A percentile compares a stretch with the other conserved stretches of the same genome.
Conservation (phyloP, 2,888 invertebrate species). For the Microctonus aethiopoides region DNA sequence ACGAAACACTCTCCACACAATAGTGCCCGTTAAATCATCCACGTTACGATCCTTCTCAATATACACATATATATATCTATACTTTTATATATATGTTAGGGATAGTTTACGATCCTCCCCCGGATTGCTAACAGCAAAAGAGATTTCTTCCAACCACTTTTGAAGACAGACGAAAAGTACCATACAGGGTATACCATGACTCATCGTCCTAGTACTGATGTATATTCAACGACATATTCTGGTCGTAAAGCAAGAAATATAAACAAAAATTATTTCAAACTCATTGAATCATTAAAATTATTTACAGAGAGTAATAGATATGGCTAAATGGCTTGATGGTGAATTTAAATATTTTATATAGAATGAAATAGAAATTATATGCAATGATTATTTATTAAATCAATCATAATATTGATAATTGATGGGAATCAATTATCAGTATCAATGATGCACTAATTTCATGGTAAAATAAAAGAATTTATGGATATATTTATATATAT, state of each 20-base stretch:
- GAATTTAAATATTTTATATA: neutral
- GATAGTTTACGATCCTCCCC: neutral
- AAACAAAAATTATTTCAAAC: neutral
- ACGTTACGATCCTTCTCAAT: conserved; percentile 32
- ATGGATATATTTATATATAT: neutral
- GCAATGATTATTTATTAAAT: too few relatives aligned
- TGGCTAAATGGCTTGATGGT: too few relatives aligned
- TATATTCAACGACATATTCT: neutral
- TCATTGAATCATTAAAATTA: neutral
- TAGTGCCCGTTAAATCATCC: conserved; percentile 39
- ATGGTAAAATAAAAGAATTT: neutral
- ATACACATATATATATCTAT: too few relatives aligned
- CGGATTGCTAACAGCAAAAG: conserved; percentile 8
- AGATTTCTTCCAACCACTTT: conserved; percentile 29
- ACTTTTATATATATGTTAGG: neutral
- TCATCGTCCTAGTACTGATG: neutral
- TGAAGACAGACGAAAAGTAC: conserved; percentile 30
- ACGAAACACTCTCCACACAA: conserved; percentile 13
- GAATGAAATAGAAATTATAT: neutral
- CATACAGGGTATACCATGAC: neutral
- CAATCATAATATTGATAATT: too few relatives aligned
- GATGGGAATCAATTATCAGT: too few relatives aligned
- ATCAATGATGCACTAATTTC: neutral
- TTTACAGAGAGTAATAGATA: too few relatives aligned
- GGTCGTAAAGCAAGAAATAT: neutral